Evolutionary conservation across 2,113 vertebrate genomes (phyloP), one percentile per base, ranked within the genome.

Genomic region (Anas platyrhynchos): DNA sequence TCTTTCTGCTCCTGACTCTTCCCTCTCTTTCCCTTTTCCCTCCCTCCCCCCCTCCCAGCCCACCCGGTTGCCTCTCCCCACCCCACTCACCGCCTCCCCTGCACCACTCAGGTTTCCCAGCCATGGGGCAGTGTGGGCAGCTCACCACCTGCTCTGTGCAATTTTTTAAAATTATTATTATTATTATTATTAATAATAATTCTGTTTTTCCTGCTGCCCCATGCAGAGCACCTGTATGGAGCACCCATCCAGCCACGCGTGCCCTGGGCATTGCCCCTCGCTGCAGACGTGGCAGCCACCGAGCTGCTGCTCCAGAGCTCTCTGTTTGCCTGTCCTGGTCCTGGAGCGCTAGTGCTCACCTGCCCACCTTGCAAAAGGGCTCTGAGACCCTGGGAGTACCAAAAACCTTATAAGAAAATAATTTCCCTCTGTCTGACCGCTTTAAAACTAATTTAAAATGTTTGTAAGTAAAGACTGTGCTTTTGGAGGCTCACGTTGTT

Each of bases 21-120:
- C n/a, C 38, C 22, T 65, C 36, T 23, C 16, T 26, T 36, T 56
- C 56, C 41, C n/a, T 88, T 63, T 86, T 61, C 75, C 50, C 61
- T 85, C 74, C 73, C 25, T 21, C 43, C 43, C 81, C 38, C 91
- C 48, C 87, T 76, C 66, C 32, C 61, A 59, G 6, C 26, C 13
- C 3, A 3, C 43, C 69, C 67, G n/a, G 73, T 86, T 36, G 22
- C 38, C 5, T 84, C 31, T 72, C 54, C 62, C 34, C 18, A 3
- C 9, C 23, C 17, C 0, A 21, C 43, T 34, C 43, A 25, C 52
- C 7, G 0, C 29, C 56, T 82, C 6, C 61, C 21, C 11, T 46
- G 44, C 44, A 46, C 44, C 61, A 2, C 4, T 1, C 0, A 0
- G 7, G 3, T 15, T 38, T 15, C 31, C 32, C 32, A 7, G 58